These are phyloP conservation scores for fruit fly (Drosophila melanogaster) DNA, from an alignment of 1,140 invertebrate genomes.

Conservation along the genomic window Release_6_plus_ISO1_MT NT_037436.4:16384001-16384500, in stretches of 20 bases:
- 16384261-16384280: conserved; percentile 14
- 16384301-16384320: conserved; percentile 28
- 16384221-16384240: conserved; percentile 1
- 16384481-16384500: conserved; percentile 36
- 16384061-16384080: conserved; percentile 89
- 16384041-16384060: conserved; percentile 95
- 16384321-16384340: conserved; percentile 24
- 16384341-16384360: conserved; percentile 34
- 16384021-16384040: conserved; percentile 95
- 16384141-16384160: conserved; percentile 44
- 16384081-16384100: conserved; percentile 71
- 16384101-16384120: conserved; percentile 60
- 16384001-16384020: conserved; percentile 92
- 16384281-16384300: not conserved
- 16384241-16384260: conserved; percentile 1
- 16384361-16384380: conserved; percentile 35
- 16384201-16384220: conserved; percentile 13
- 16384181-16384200: conserved; percentile 1
- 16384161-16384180: conserved; percentile 23
- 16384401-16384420: conserved; percentile 13
- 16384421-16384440: not conserved
- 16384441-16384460: conserved; percentile 7
- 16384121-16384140: conserved; percentile 4
- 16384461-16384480: conserved; percentile 29
- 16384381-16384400: conserved; percentile 20